These are phyloP conservation scores for Siderastrea siderea DNA, from an alignment of 92 coral and sea anemone species.

Conservation along the genomic window DNA sequence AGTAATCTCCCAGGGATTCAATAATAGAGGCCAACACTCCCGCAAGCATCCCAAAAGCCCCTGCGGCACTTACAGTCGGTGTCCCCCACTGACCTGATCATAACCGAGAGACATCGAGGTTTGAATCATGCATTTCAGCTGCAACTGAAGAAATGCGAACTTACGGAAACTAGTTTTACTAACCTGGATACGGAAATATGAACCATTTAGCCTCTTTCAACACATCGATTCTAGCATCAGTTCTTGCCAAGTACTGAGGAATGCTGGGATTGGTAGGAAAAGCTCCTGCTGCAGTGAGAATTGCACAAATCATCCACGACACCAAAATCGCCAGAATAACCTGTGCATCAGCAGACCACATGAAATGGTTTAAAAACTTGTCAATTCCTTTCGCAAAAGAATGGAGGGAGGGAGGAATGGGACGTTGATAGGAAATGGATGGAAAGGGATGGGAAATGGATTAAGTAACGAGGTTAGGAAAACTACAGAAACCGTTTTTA, in stretches of 20 bases:
- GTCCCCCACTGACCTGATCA: conserved; percentile 96
- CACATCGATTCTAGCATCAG: conserved; percentile 80
- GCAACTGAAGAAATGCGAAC: too few relatives aligned
- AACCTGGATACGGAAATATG: conserved; percentile 94
- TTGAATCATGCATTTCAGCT: too few relatives aligned
- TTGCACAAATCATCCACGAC: conserved; percentile 88
- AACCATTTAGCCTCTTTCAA: conserved; percentile 87
- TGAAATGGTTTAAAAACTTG: not conserved
- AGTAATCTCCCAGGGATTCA: conserved; percentile 97
- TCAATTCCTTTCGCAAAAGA: too few relatives aligned
- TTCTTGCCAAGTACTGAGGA: conserved; percentile 82
- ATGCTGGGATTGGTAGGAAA: conserved; percentile 74
- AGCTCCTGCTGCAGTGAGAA: conserved; percentile 87
- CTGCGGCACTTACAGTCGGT: conserved; percentile 94
- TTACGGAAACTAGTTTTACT: not conserved
- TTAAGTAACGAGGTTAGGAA: too few relatives aligned
- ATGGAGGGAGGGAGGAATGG: too few relatives aligned
- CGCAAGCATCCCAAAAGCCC: conserved; percentile 97
- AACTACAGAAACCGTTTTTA: too few relatives aligned
- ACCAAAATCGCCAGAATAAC: conserved; percentile 79
- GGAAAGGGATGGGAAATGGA: too few relatives aligned
- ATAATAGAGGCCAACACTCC: conserved; percentile 93
- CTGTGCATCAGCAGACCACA: conserved; percentile 20
- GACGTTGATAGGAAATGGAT: too few relatives aligned
- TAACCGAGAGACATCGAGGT: too few relatives aligned